phyloP scores from a whole-genome alignment of 2,888 invertebrate species.

The Epiblema foenella region DNA sequence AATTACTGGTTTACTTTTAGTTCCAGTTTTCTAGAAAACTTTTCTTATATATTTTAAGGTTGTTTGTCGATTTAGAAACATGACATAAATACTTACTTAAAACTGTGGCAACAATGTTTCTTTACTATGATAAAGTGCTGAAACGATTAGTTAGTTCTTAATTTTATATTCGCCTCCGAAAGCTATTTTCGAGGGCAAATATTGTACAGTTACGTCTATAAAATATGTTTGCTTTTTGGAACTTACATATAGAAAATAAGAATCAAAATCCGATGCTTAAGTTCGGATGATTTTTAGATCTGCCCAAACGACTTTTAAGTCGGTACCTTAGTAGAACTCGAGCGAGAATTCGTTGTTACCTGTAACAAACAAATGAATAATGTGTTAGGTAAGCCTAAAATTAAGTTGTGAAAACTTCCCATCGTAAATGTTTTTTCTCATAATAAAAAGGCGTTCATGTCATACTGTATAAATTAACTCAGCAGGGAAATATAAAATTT shows the following conservation, averaged over 20 bases:
- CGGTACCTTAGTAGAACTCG: conserved; percentile 3
- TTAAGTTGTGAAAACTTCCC: conserved; percentile 8
- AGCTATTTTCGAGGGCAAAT: background rate
- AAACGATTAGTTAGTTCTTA: background rate
- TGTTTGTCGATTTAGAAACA: background rate
- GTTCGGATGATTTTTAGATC: background rate
- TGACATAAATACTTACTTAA: background rate
- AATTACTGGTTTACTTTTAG: conserved; percentile 30
- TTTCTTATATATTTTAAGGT: background rate
- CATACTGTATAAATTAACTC: background rate
- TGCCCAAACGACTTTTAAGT: background rate
- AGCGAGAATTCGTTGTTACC: conserved; percentile 35
- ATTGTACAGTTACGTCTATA: too few relatives aligned
- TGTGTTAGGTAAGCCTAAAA: conserved; percentile 20
- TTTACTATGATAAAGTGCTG: background rate
- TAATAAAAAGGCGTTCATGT: conserved; percentile 8
- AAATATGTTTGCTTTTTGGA: too few relatives aligned
- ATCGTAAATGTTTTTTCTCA: conserved; percentile 28
- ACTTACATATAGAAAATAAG: background rate
- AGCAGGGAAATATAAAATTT: background rate
- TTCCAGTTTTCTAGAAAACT: conserved; percentile 25
- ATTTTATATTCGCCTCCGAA: background rate
- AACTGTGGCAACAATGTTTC: background rate
- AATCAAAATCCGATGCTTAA: background rate
- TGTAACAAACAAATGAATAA: conserved; percentile 37